phyloP scores from a whole-genome alignment of 2,113 vertebrate genomes.

The Bubo blakistoni region DNA sequence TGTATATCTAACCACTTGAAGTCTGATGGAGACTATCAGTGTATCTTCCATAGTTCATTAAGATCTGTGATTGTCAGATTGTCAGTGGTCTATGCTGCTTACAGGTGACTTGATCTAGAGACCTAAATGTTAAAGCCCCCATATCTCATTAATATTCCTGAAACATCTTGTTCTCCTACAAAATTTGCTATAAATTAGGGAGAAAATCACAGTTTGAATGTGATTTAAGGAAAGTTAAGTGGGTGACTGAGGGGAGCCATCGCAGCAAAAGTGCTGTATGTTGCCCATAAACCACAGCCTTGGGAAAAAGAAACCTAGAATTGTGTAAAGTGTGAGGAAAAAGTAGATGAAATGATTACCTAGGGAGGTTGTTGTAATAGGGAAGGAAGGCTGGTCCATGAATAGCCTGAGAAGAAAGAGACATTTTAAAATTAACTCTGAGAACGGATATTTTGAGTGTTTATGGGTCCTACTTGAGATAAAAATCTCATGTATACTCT shows the following conservation, averaged over 20 bases:
- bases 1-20: neutral
- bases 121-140: neutral
- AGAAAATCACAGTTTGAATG: slow-evolving; percentile 49
- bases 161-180: slow-evolving; percentile 10
- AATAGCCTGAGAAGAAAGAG: neutral
- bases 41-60: neutral
- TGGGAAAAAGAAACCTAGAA: neutral
- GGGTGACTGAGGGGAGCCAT: neutral
- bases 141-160: slow-evolving; percentile 19
- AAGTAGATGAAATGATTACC: neutral
- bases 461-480: neutral
- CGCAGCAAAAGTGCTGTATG: neutral
- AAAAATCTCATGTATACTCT: neutral
- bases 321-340: neutral
- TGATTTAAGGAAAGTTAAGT: slow-evolving; percentile 47
- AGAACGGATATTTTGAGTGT: neutral
- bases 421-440: neutral
- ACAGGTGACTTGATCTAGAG: neutral
- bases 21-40: neutral
- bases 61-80: neutral
- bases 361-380: neutral
- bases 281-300: slow-evolving; percentile 8
- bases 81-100: neutral
- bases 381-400: neutral
- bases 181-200: slow-evolving; percentile 40